phyloP scores from a whole-genome alignment of 2,113 vertebrate species.

The Gulo gulo region DNA sequence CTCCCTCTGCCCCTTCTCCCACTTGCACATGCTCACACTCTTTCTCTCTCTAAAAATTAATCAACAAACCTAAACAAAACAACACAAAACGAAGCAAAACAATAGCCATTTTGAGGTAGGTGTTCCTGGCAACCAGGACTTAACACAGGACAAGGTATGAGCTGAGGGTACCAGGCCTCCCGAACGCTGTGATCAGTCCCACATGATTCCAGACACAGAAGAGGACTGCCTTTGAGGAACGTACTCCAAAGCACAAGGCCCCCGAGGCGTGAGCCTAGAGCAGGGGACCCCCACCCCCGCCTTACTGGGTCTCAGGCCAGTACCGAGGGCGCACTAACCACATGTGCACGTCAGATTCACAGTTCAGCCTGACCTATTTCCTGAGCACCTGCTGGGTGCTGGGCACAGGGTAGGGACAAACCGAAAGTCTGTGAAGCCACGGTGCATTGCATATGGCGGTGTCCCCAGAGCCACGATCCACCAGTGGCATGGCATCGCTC shows the following conservation, averaged over 20 bases:
- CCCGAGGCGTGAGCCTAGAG: not conserved
- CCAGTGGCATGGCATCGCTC: not conserved
- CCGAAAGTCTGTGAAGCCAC: not conserved
- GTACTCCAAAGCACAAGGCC: not conserved
- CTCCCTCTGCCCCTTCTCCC: not conserved
- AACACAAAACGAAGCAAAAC: not conserved
- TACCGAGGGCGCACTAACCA: not conserved
- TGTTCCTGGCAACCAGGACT: not conserved
- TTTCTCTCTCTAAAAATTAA: not conserved
- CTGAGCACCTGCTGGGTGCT: not conserved
- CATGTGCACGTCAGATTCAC: not conserved
- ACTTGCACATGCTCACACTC: not conserved
- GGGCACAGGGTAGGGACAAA: not conserved
- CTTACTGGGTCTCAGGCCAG: not conserved
- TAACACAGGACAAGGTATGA: not conserved
- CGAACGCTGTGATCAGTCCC: not conserved
- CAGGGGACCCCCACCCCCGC: not conserved
- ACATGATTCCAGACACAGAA: not conserved
- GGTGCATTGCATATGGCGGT: not conserved
- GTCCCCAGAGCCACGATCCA: not conserved
- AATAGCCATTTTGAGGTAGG: not conserved
- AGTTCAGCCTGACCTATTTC: not conserved
- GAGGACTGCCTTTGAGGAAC: not conserved
- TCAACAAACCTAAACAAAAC: not conserved
- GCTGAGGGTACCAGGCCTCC: not conserved